Conservation (phyloP, 2,888 invertebrate species). For the Caenorhabditis panamensis region DNA sequence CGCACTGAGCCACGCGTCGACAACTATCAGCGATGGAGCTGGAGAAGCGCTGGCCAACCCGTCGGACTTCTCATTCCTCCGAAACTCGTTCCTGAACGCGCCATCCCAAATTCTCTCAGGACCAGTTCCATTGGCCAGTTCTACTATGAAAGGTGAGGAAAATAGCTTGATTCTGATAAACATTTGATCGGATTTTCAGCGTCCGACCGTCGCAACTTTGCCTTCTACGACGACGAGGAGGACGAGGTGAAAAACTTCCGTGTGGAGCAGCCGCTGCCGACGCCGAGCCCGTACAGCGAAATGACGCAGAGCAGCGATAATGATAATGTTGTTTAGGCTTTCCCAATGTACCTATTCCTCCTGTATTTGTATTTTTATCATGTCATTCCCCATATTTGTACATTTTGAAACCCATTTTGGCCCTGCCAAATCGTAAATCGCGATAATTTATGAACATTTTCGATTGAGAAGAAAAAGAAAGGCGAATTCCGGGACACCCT, state of each 20-base stretch:
- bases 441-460: not conserved
- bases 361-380: not conserved
- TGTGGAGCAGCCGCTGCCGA: constrained; percentile 4
- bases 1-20: constrained; percentile 38
- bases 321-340: not conserved
- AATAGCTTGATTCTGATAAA: too few species aligned
- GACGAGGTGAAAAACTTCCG: constrained; percentile 59
- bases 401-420: too few species aligned
- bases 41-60: constrained; percentile 61
- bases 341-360: not conserved
- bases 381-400: not conserved
- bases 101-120: not conserved
- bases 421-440: not conserved
- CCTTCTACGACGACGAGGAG: constrained; percentile 34
- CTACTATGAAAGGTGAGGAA: too few species aligned
- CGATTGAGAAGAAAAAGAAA: not conserved
- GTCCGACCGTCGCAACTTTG: constrained; percentile 9
- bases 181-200: too few species aligned
- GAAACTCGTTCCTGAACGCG: not conserved
- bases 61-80: constrained; percentile 44
- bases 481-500: constrained; percentile 50
- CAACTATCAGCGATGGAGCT: constrained; percentile 52
- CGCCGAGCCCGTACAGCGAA: constrained; percentile 26
- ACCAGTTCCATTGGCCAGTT: too few species aligned
- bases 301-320: constrained; percentile 2